Conservation (phyloP, 2,797 vertebrate species). For the Mormyrops boulengeri region DNA sequence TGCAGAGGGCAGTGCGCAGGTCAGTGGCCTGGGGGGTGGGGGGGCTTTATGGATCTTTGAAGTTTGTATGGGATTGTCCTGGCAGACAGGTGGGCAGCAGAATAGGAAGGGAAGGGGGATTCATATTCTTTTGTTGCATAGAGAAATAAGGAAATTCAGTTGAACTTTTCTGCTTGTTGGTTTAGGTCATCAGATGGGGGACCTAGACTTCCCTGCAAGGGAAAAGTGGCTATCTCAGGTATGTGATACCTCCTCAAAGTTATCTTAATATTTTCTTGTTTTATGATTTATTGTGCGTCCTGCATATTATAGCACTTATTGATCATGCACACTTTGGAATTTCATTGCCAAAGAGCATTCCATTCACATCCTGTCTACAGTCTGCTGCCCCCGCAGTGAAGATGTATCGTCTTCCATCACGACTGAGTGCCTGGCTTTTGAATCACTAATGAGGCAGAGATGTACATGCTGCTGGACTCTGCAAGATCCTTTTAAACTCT, state of each 20-base stretch:
- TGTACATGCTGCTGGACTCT: background rate
- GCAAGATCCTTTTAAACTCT: background rate
- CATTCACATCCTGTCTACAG: background rate
- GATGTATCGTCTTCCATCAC: background rate
- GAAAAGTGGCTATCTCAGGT: constrained; percentile 85
- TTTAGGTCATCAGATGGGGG: constrained; percentile 74
- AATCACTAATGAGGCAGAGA: background rate
- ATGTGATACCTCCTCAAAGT: constrained; percentile 24
- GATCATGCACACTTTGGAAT: background rate
- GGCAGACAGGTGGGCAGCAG: background rate
- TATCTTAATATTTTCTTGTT: background rate
- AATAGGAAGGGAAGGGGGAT: background rate
- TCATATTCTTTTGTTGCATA: background rate
- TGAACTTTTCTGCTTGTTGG: background rate
- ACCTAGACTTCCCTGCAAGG: constrained; percentile 75
- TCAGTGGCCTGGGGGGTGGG: constrained; percentile 37
- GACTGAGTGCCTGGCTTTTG: background rate
- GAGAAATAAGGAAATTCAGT: background rate
- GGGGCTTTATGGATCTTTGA: background rate
- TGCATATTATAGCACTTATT: background rate
- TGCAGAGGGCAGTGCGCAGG: constrained; percentile 71
- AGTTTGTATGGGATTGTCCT: background rate
- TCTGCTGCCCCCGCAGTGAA: background rate
- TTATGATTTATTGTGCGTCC: background rate
- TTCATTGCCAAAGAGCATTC: background rate